Conservation (phyloP, 2,797 vertebrate genomes). For the Cossypha niveicapilla region DNA sequence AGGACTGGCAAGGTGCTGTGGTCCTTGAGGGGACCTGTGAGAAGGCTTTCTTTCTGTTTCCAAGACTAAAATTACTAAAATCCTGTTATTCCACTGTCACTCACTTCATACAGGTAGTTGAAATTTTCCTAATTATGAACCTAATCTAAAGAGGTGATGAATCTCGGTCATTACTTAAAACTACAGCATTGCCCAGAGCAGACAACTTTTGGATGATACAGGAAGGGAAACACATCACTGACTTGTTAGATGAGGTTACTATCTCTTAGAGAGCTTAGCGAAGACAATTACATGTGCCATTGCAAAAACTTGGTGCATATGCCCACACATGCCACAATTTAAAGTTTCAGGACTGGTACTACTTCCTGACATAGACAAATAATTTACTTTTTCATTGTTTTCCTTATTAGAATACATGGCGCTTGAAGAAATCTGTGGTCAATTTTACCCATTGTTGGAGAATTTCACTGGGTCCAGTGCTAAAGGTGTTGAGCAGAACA, state of each 20-base stretch:
- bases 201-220: neutral
- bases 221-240: neutral
- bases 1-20: conserved; percentile 62
- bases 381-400: neutral
- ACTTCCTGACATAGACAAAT: neutral
- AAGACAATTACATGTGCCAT: neutral
- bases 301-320: neutral
- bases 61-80: conserved; percentile 62
- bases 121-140: neutral
- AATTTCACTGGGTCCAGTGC: neutral
- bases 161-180: neutral
- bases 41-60: conserved; percentile 35
- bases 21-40: conserved; percentile 55
- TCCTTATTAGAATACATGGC: neutral
- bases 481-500: neutral
- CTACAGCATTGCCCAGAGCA: neutral
- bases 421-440: neutral
- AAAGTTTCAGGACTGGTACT: neutral
- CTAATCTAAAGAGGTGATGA: neutral
- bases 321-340: neutral
- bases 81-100: neutral
- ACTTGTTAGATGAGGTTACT: neutral
- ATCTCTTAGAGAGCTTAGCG: neutral
- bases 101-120: neutral
- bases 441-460: neutral